Percentiles rank a stretch among this genome's conserved stretches.
These are phyloP conservation scores for Percopsis transmontana DNA, from an alignment of 2,113 vertebrate species.

Conservation along the genomic window DNA sequence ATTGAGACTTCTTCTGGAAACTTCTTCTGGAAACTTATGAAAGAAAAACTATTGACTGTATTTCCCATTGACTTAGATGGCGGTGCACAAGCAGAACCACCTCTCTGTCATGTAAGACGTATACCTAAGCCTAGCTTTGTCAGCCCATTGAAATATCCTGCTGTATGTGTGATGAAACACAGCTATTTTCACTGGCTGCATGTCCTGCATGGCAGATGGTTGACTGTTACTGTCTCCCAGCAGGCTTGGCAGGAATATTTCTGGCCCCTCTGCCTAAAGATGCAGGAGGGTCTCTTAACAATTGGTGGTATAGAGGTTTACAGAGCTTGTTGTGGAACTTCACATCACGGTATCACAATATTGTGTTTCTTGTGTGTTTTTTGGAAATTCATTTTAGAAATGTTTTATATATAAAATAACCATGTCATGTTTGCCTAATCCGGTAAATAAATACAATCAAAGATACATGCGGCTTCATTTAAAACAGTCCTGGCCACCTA, in stretches of 20 bases:
- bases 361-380: no score
- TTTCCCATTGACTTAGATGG: no score
- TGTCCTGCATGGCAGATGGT: conserved; percentile 63
- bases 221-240: conserved; percentile 30
- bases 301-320: conserved; percentile 29
- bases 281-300: conserved; percentile 6
- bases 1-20: no score
- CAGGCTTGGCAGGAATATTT: conserved; percentile 31
- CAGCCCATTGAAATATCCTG: conserved; percentile 33
- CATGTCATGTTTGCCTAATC: no score
- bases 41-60: no score
- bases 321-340: conserved; percentile 5
- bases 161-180: conserved; percentile 28
- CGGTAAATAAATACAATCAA: no score
- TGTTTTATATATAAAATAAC: no score
- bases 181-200: conserved; percentile 30
- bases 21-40: no score
- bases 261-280: conserved; percentile 23
- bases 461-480: no score
- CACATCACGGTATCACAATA: no score
- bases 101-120: conserved; percentile 5
- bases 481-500: no score
- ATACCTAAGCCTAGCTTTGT: conserved; percentile 5
- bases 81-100: neutral
- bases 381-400: no score